phyloP scores from a whole-genome alignment of 2,888 invertebrate species.

The Myopa tessellatipennis region DNA sequence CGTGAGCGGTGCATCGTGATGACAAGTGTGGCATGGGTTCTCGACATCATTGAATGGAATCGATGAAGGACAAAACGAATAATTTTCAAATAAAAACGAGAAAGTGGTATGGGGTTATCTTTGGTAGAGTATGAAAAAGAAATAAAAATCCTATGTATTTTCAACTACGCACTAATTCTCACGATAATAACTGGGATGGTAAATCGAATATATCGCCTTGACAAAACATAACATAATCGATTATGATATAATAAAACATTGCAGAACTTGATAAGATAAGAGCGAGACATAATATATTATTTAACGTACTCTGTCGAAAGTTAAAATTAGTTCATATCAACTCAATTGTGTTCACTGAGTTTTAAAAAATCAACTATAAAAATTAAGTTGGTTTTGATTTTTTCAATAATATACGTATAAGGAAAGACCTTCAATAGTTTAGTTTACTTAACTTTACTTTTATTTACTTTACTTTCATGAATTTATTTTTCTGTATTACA shows the following conservation, averaged over 20 bases:
- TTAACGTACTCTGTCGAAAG: too few relatives aligned
- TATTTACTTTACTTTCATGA: too few relatives aligned
- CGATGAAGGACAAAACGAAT: neutral
- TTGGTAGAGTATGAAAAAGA: neutral
- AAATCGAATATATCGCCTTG: neutral
- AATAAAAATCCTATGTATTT: neutral
- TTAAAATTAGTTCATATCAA: too few relatives aligned
- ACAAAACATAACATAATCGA: neutral
- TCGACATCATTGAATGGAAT: neutral
- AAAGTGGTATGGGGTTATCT: neutral
- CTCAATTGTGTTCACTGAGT: too few relatives aligned
- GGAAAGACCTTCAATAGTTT: too few relatives aligned
- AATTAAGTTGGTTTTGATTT: too few relatives aligned
- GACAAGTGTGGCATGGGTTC: too few relatives aligned
- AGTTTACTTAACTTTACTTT: too few relatives aligned
- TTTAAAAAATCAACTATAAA: too few relatives aligned
- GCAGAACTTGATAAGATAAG: slow-evolving; percentile 27
- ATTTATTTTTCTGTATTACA: too few relatives aligned
- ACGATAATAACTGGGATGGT: slow-evolving; percentile 10
- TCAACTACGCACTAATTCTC: slow-evolving; percentile 6
- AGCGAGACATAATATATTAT: neutral
- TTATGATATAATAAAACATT: slow-evolving; percentile 1
- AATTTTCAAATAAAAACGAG: slow-evolving; percentile 22
- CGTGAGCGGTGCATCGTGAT: too few relatives aligned
- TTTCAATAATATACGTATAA: too few relatives aligned